A percentile compares a stretch with the other conserved stretches of the same genome.
phyloP scores from a whole-genome alignment of 2,797 vertebrate genomes.

The Odontamblyopus lacepedii region DNA sequence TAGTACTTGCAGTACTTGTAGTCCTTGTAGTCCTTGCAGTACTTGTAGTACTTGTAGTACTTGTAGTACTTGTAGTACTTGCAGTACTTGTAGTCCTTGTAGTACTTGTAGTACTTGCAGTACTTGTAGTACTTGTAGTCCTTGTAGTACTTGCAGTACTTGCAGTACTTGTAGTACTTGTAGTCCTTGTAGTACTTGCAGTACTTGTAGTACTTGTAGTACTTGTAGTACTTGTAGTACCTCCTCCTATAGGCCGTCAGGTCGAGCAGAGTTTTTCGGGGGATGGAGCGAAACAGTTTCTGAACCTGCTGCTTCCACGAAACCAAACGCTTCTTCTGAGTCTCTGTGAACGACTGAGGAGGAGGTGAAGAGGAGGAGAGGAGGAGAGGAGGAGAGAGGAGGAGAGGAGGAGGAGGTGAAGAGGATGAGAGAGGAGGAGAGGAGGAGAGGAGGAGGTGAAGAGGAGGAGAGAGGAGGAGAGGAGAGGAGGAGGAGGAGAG shows the following conservation, averaged over 20 bases:
- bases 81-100: no score
- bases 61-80: no score
- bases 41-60: no score
- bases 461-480: no score
- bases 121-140: no score
- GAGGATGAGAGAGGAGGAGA: no score
- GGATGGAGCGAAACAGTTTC: constrained; percentile 97
- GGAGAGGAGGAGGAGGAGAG: not conserved
- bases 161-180: not conserved
- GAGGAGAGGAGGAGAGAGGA: not conserved
- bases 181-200: not conserved
- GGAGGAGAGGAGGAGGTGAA: not conserved
- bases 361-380: not conserved
- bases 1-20: no score
- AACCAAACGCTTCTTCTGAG: constrained; percentile 97
- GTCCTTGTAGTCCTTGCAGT: no score
- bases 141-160: not conserved
- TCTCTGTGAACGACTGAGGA: constrained; percentile 92
- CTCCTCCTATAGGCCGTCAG: constrained; percentile 94
- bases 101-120: not conserved
- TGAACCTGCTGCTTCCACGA: constrained; percentile 99
- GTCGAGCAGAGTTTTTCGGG: constrained; percentile 95
- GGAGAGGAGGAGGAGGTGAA: not conserved
- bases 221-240: constrained; percentile 57
- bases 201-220: not conserved